A percentile compares a stretch with the other conserved stretches of the same genome.
Evolutionary conservation across 92 coral and sea anemone genomes (phyloP).

Genomic region (Epizoanthus stellaris): DNA sequence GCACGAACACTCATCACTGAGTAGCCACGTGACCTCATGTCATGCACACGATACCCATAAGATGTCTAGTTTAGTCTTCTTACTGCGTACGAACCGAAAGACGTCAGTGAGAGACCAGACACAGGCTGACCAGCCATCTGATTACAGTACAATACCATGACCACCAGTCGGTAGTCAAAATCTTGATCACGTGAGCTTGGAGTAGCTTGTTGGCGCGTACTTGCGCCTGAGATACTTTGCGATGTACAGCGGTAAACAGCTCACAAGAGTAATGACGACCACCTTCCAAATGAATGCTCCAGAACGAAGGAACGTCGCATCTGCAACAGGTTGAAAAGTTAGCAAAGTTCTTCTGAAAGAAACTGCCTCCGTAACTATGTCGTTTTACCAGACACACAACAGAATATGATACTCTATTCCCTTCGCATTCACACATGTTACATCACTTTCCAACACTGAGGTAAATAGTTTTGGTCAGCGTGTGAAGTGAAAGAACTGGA

Average conservation of each 20-base stretch:
- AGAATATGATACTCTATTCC: background rate
- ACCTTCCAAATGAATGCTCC: constrained; percentile 94
- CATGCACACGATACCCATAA: too few species aligned
- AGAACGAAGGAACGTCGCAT: constrained; percentile 80
- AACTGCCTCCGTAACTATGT: background rate
- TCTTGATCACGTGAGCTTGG: constrained; percentile 84
- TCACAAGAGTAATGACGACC: constrained; percentile 91
- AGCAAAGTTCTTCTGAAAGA: too few species aligned
- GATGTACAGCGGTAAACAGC: constrained; percentile 97
- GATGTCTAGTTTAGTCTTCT: too few species aligned
- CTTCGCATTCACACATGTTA: background rate
- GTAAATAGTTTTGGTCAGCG: too few species aligned
- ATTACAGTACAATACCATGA: background rate
- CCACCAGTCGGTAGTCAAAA: background rate
- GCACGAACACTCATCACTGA: too few species aligned
- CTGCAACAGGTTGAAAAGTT: constrained; percentile 55
- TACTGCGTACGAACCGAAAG: too few species aligned
- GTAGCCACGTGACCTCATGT: too few species aligned
- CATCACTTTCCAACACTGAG: too few species aligned
- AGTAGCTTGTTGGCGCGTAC: constrained; percentile 99
- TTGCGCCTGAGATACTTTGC: constrained; percentile 90
- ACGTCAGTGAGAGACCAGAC: too few species aligned
- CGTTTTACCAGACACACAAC: background rate
- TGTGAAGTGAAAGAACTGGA: too few species aligned
- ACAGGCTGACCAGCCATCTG: too few species aligned